These are phyloP conservation scores for Saccostrea echinata DNA, from an alignment of 1,140 invertebrate species.

Conservation along the genomic window DNA sequence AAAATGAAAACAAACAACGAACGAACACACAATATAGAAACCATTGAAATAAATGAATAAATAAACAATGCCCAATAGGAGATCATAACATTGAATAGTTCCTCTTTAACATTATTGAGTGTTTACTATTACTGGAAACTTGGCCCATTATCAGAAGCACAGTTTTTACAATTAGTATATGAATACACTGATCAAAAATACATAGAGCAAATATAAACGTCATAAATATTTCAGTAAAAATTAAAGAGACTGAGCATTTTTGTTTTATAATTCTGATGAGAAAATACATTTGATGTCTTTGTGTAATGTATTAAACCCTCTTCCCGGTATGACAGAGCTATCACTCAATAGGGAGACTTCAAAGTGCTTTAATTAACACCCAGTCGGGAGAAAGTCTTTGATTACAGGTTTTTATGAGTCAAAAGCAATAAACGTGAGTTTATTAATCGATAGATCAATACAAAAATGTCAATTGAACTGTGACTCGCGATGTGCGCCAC, in stretches of 20 bases:
- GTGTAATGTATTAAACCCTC: constrained; percentile 15
- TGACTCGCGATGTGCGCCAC: not conserved
- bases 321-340: not conserved
- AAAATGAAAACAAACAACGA: no score
- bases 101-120: no score
- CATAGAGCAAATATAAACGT: not conserved
- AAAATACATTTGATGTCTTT: constrained; percentile 36
- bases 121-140: not conserved
- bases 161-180: not conserved
- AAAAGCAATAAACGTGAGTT: constrained; percentile 37
- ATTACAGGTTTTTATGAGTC: constrained; percentile 24
- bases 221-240: not conserved
- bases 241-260: not conserved
- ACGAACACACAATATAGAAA: no score
- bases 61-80: no score
- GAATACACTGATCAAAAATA: no score
- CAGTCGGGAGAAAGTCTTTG: not conserved
- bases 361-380: not conserved
- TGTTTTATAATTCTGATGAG: not conserved
- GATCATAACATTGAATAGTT: no score
- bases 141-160: not conserved
- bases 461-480: constrained; percentile 25
- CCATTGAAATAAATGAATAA: no score
- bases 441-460: constrained; percentile 39
- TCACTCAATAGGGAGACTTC: not conserved